A percentile compares a stretch with the other conserved stretches of the same genome.
Evolutionary conservation across 2,113 vertebrate species (phyloP).

Genomic region (Nyctibius bracteatus): DNA sequence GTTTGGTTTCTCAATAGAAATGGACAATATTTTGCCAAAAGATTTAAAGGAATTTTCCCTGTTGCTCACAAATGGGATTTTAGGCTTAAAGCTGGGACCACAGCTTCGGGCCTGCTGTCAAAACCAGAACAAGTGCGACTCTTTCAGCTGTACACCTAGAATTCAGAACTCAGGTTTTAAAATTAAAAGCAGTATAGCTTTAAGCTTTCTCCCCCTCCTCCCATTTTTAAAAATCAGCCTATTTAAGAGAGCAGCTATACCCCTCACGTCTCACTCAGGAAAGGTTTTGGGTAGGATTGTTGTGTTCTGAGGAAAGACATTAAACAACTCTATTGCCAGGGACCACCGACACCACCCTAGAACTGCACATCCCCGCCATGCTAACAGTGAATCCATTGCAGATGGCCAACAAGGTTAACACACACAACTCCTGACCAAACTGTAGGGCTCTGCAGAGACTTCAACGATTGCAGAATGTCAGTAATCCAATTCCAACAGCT

Average conservation of each 20-base stretch:
- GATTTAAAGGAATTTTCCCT: background rate
- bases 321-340: background rate
- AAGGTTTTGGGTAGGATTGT: background rate
- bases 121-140: accelerated
- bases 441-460: conserved; percentile 34
- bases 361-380: background rate
- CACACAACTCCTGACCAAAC: conserved; percentile 7
- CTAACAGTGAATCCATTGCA: background rate
- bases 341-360: background rate
- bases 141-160: background rate
- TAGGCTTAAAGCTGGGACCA: background rate
- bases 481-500: conserved; percentile 77
- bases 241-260: background rate
- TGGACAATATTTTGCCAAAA: background rate
- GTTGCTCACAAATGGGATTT: background rate
- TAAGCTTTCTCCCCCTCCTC: background rate
- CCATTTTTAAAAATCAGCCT: background rate
- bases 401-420: conserved; percentile 46
- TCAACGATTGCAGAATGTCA: conserved; percentile 40
- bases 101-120: background rate
- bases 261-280: background rate
- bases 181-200: background rate
- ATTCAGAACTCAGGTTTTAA: background rate
- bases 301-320: background rate
- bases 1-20: background rate